Base-by-base conservation (phyloP, 92 coral and sea anemone genomes). In the Zoanthus sociatus region DNA sequence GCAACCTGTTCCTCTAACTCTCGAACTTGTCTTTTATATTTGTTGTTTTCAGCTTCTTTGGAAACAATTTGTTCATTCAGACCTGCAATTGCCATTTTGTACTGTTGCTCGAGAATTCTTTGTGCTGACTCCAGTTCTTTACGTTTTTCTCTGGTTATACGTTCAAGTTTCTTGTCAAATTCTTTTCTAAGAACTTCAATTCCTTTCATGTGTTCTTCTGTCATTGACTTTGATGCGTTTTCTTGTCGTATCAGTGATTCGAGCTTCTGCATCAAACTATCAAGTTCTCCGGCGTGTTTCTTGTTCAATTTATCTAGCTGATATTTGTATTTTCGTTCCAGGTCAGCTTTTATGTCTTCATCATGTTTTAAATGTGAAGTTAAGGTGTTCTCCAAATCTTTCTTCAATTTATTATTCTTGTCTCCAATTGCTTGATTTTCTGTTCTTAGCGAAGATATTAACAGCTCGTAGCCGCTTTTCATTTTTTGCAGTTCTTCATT, bases 121-220 rank as follows among this genome's bases (percentile, higher is more conserved):
- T 86, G 90, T n/a, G 84, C 75, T 32, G 86, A 83, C 69, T 93
- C 98, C 61, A 93, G 71, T 51, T 94, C 97, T 54, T 87, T 83
- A 68, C 88, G 93, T 67, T 94, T 94, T 64, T 94, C 95, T 61
- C 90, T 92, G 44, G 90, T 73, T 33, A 94, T 85, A 4, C 94
- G 91, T 73, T 89, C 92, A 10, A 93, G 85, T 72, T 94, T 94
- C 21, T 84, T 86, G 67, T 87, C 96, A 87, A 94, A 93, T 73
- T 94, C 95, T 15, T 88, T 67, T 74, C 95, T 88, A 15, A 94
- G 84, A 16, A 89, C 76, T 42, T 88, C 95, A 31, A 94, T 87
- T 61, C 94, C 98, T 31, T 90, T 87, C 98, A 93, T 94, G 88
- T 94, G 98, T n/a, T 91, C 95, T 54, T 91, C 92, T 6, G 95